phyloP scores from a whole-genome alignment of 1,140 invertebrate genomes.

The Brachionus calyciflorus region DNA sequence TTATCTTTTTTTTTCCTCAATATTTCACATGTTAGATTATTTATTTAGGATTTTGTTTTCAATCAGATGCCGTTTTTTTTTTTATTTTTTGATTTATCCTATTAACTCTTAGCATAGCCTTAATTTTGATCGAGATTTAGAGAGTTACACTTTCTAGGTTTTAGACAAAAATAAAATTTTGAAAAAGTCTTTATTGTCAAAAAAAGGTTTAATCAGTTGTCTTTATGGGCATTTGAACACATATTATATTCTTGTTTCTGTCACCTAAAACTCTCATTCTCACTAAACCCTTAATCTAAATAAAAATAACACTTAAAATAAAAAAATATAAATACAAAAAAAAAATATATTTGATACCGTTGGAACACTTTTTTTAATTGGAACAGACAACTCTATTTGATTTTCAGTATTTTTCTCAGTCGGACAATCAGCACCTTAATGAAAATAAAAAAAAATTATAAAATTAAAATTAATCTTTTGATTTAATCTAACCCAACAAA shows the following conservation, averaged over 20 bases:
- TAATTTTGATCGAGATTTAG: too few relatives aligned
- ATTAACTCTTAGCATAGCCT: too few relatives aligned
- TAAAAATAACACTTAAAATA: background rate
- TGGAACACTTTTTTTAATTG: background rate
- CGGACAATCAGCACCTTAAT: background rate
- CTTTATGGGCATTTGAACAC: conserved; percentile 10
- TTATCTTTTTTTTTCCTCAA: conserved; percentile 41
- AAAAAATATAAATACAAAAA: background rate
- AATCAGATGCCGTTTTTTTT: conserved; percentile 26
- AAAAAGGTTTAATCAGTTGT: background rate
- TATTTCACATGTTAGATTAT: conserved; percentile 28
- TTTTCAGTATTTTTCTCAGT: conserved; percentile 16
- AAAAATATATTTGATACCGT: background rate
- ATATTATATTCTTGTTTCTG: conserved; percentile 5
- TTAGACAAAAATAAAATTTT: too few relatives aligned
- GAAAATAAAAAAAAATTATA: too few relatives aligned
- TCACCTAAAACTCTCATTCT: conserved; percentile 8
- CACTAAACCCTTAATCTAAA: background rate
- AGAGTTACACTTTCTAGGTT: too few relatives aligned
- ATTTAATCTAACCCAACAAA: too few relatives aligned
- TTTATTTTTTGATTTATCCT: background rate
- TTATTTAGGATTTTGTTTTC: conserved; percentile 28
- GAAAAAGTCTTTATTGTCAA: too few relatives aligned
- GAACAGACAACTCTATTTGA: conserved; percentile 10
- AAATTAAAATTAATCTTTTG: too few relatives aligned